phyloP scores from a whole-genome alignment of 1,140 invertebrate species.

The Nebria ingens region DNA sequence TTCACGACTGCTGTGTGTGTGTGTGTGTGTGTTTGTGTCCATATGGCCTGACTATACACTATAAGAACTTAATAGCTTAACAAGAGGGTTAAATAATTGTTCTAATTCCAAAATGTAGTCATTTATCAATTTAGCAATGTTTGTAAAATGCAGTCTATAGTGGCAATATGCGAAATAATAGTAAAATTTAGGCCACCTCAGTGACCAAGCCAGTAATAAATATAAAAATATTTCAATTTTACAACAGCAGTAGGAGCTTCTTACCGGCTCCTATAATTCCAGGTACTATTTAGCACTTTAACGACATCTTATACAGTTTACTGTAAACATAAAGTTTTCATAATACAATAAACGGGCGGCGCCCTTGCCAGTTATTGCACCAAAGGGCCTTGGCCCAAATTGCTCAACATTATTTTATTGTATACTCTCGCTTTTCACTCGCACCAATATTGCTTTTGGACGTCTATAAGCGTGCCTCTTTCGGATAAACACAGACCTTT shows the following conservation, averaged over 20 bases:
- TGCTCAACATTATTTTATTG: slow-evolving; percentile 2
- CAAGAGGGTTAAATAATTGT: background rate
- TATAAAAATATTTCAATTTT: background rate
- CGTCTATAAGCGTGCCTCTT: too few species aligned
- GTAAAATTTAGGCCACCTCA: background rate
- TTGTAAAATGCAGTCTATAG: too few species aligned
- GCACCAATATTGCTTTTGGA: too few species aligned
- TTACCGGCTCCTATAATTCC: background rate
- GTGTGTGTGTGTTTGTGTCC: too few species aligned
- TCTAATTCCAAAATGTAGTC: too few species aligned
- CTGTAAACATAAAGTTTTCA: background rate
- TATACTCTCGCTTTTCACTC: slow-evolving; percentile 6
- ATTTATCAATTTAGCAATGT: too few species aligned
- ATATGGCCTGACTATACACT: too few species aligned
- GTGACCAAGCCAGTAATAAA: too few species aligned
- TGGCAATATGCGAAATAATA: too few species aligned
- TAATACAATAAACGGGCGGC: background rate
- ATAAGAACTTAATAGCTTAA: background rate
- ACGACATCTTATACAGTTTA: background rate
- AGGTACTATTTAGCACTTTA: slow-evolving; percentile 2
- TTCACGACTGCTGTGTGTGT: too few species aligned
- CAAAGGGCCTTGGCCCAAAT: background rate
- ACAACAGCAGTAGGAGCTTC: background rate
- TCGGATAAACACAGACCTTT: too few species aligned
- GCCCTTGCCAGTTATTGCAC: background rate